Conservation (phyloP, 2,888 invertebrate genomes). For the Cryptus viduatorius region DNA sequence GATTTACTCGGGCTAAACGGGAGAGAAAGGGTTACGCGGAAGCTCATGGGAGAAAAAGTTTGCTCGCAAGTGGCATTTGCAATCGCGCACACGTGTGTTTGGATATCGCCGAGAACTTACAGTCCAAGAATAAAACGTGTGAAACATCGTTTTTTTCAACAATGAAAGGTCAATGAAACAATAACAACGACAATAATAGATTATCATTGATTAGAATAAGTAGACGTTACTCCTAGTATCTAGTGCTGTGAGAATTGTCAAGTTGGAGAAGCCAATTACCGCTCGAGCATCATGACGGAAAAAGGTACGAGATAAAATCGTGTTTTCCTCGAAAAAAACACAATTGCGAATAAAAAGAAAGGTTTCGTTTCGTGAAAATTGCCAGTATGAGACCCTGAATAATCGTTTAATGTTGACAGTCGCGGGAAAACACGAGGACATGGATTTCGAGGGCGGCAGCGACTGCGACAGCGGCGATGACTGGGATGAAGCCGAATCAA, state of each 20-base stretch:
- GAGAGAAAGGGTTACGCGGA: conserved; percentile 24
- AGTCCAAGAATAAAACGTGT: conserved; percentile 11
- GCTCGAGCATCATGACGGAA: conserved; percentile 44
- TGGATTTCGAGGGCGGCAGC: conserved; percentile 73
- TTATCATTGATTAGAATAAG: not conserved
- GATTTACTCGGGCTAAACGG: too few species aligned
- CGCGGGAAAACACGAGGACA: conserved; percentile 61
- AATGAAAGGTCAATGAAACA: conserved; percentile 31
- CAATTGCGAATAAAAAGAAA: not conserved
- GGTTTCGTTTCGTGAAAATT: not conserved
- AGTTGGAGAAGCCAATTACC: conserved; percentile 23
- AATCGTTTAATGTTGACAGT: conserved; percentile 31
- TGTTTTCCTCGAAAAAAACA: not conserved
- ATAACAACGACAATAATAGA: conserved; percentile 2
- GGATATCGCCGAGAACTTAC: not conserved
- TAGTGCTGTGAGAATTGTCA: conserved; percentile 15
- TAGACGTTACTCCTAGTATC: not conserved
- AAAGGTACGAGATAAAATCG: conserved; percentile 17
- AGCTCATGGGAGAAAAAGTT: not conserved
- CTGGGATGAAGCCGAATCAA: conserved; percentile 87
- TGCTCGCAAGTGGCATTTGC: conserved; percentile 11
- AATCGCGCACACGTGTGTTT: conserved; percentile 38
- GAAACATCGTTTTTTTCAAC: conserved; percentile 9
- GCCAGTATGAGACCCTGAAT: not conserved
- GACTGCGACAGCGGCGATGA: conserved; percentile 85